Base-by-base conservation (phyloP, 2,888 invertebrate genomes). In the Melinaea menophilus region DNA sequence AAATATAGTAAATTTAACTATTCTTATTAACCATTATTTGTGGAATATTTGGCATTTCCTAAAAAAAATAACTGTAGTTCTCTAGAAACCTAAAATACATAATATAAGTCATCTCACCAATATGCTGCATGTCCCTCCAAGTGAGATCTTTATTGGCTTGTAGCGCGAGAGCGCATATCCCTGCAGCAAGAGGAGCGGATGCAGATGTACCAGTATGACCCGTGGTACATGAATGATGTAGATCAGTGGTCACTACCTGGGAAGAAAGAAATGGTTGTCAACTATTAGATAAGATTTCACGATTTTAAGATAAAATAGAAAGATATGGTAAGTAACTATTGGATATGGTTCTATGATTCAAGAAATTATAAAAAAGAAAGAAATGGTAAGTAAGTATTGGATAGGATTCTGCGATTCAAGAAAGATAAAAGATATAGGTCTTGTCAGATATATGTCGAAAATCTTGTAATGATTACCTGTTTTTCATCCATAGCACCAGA, bases 121-220 rank as follows among this genome's bases (percentile, higher is more conserved):
- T 98, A 89, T 99, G 99, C 85, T 99, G 99, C 95, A 99, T 95
- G 84, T 99, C 99, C 72, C 99, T 92, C 99, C 99, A 99, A 0
- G 98, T 99, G 62, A 99, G 92, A 73, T 95, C 96, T 79, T 94
- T 88, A 92, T 99, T 95, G 72, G 95, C 97, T 87, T 98, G 97
- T 65, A 98, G 89, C 12, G 98, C 97, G 56, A 99, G 89, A 3
- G 98, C 98, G 76, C 97, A 97, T 74, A 99, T 98, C 54, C 97
- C 98, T 3, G 98, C 98, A 0, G 98, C 98, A 60, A 99, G 91
- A 2, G 98, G 98, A 33, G 98, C 98, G 0, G 98, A 98, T 7
- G 98, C 98, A 4, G 97, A 97, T 0, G 98, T 98, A 5, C 98
- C 98, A 0, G 98, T 98, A 84, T 98, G 98, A 65, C 95, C 93